Percentiles rank a stretch among this genome's conserved stretches.
phyloP scores from a whole-genome alignment of 2,113 vertebrate genomes.

The Poicephalus meyeri region DNA sequence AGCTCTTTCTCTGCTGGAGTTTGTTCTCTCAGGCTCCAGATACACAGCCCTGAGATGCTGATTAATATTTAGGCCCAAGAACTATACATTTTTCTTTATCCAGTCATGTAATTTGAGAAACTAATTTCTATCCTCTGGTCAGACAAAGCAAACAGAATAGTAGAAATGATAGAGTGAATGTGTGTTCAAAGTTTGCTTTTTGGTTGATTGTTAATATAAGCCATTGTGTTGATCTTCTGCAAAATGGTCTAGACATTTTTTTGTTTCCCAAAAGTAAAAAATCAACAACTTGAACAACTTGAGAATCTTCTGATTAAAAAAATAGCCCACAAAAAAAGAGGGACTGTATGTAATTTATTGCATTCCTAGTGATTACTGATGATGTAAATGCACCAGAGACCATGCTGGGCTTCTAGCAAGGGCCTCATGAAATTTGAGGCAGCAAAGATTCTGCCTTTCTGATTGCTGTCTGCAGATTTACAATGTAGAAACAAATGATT shows the following conservation, averaged over 20 bases:
- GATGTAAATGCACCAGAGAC: background rate
- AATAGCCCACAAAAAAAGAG: background rate
- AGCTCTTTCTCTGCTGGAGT: background rate
- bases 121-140: background rate
- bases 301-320: background rate
- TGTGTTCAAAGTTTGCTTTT: background rate
- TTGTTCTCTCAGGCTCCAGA: background rate
- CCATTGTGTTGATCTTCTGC: background rate
- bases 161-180: background rate
- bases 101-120: background rate
- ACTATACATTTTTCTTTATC: background rate
- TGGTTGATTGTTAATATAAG: background rate
- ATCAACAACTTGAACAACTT: background rate
- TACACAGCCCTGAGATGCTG: background rate
- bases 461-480: background rate
- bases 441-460: background rate
- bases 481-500: background rate
- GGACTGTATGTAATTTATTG: background rate
- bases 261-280: background rate
- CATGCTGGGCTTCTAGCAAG: background rate
- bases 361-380: background rate
- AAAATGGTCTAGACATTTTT: background rate
- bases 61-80: background rate
- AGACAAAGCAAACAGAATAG: background rate
- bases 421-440: background rate